Conservation (phyloP, 2,888 invertebrate genomes). For the Brachypalpus laphriformis region DNA sequence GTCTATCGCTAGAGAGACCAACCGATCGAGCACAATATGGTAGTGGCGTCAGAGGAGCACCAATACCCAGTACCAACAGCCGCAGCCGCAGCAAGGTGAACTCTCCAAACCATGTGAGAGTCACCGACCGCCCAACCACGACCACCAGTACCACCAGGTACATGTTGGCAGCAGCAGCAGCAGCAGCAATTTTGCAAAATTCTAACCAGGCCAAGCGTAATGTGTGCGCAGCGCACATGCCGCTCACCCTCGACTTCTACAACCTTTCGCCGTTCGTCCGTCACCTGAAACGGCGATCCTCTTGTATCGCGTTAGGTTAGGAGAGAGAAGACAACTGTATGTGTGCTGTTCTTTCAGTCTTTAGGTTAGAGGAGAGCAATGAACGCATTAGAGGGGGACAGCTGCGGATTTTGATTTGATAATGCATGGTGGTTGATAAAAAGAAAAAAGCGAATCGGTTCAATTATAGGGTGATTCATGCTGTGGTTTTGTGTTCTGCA, state of each 20-base stretch:
- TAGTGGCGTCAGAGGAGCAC: constrained; percentile 25
- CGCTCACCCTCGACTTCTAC: constrained; percentile 38
- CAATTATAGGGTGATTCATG: constrained; percentile 67
- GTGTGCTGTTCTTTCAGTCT: constrained; percentile 25
- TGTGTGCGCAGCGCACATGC: constrained; percentile 56
- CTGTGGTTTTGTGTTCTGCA: constrained; percentile 20
- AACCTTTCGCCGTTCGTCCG: constrained; percentile 2
- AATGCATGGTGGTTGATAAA: constrained; percentile 13
- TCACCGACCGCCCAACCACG: constrained; percentile 60
- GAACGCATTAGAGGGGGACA: background rate
- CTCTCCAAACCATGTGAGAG: constrained; percentile 53
- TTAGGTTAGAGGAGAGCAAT: background rate
- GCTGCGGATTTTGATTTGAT: constrained; percentile 39
- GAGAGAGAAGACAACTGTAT: background rate
- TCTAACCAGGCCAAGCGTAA: constrained; percentile 66
- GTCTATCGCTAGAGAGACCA: constrained; percentile 46
- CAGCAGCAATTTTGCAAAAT: constrained; percentile 45
- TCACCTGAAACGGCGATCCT: constrained; percentile 41
- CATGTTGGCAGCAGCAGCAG: constrained; percentile 21
- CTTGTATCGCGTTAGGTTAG: background rate
- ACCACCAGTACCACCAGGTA: constrained; percentile 35
- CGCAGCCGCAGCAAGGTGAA: constrained; percentile 63
- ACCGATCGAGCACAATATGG: constrained; percentile 5
- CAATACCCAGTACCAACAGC: background rate
- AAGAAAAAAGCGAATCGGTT: constrained; percentile 1